Evolutionary conservation across 2,888 invertebrate species (phyloP).

Genomic region (Euspilapteryx auroguttella): DNA sequence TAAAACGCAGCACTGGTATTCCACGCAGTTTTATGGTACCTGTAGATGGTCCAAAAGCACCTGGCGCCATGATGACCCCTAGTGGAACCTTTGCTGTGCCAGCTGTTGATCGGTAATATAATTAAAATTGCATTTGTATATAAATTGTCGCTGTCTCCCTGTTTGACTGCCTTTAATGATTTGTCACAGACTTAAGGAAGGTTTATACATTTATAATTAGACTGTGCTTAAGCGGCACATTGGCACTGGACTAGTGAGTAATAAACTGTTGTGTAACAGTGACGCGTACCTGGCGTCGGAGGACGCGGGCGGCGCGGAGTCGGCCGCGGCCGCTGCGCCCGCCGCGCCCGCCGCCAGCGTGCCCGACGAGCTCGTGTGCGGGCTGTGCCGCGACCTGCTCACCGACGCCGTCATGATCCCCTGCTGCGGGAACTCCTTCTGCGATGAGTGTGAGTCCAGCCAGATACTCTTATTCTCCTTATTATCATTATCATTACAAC

Average conservation of each 20-base stretch:
- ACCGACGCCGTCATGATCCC: constrained; percentile 97
- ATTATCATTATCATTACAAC: too few relatives aligned
- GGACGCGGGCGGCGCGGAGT: constrained; percentile 59
- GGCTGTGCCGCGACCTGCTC: constrained; percentile 88
- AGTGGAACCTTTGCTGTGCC: constrained; percentile 88
- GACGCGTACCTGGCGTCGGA: constrained; percentile 77
- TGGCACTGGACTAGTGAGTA: too few relatives aligned
- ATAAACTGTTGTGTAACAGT: too few relatives aligned
- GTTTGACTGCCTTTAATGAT: too few relatives aligned
- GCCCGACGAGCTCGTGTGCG: constrained; percentile 90
- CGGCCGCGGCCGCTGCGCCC: constrained; percentile 68
- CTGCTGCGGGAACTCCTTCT: constrained; percentile 97
- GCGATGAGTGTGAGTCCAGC: constrained; percentile 97
- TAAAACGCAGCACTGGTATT: constrained; percentile 95
- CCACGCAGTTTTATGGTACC: constrained; percentile 95
- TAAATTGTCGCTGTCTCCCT: too few relatives aligned
- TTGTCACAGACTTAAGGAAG: too few relatives aligned
- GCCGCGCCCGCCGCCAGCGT: constrained; percentile 70
- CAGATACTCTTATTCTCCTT: too few relatives aligned
- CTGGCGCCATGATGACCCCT: constrained; percentile 90
- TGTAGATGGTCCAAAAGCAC: constrained; percentile 85
- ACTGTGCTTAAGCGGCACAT: too few relatives aligned
- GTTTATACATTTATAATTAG: too few relatives aligned
- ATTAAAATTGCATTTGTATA: too few relatives aligned
- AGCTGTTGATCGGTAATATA: constrained; percentile 84